Base-by-base conservation (phyloP, 2,113 vertebrate genomes). In the Zosterops lateralis region DNA sequence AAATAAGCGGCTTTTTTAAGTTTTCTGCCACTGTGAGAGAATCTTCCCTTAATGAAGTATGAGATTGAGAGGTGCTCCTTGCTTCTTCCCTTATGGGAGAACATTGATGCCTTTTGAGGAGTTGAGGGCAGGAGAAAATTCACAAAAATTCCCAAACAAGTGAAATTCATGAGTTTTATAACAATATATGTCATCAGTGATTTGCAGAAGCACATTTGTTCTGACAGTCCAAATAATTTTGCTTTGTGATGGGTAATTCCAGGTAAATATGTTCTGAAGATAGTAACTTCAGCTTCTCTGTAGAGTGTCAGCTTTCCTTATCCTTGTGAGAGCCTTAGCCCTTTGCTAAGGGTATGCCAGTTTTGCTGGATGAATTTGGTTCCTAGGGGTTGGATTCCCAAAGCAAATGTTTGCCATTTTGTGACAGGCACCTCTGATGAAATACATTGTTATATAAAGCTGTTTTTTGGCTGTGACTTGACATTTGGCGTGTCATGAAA, bases 361-460 rank as follows among this genome's bases (percentile, higher is more conserved):
- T 87, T 78, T 87, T 85, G 31, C 40, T 87, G 86, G 19, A 34
- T 84, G 58, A 48, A 57, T 87, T 62, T 84, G 57, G 6, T 78
- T 36, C 45, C 32, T 38, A 26, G 72, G 26, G 70, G 0, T 22
- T 87, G 66, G 36, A 75, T 93, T 92, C 77, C 62, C 58, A 82
- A 75, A 87, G 71, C 14, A 73, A 76, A 62, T 76, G 31, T 15
- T 24, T 85, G 81, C 58, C 45, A n/a, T 56, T 92, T 88, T 66
- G 84, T 87, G 87, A 57, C 65, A 32, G 62, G 29, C 38, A 64
- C 53, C 26, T 72, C 84, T 89, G 81, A 87, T 82, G 71, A 96
- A 94, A 92, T 58, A 54, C 38, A 40, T 89, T 85, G 84, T 95
- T 95, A 76, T 65, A 77, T 85, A 92, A 96, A 95, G 50, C 62